Percentiles rank a stretch among this genome's conserved stretches.
phyloP scores from a whole-genome alignment of 2,888 invertebrate genomes.

The Myopa tessellatipennis region DNA sequence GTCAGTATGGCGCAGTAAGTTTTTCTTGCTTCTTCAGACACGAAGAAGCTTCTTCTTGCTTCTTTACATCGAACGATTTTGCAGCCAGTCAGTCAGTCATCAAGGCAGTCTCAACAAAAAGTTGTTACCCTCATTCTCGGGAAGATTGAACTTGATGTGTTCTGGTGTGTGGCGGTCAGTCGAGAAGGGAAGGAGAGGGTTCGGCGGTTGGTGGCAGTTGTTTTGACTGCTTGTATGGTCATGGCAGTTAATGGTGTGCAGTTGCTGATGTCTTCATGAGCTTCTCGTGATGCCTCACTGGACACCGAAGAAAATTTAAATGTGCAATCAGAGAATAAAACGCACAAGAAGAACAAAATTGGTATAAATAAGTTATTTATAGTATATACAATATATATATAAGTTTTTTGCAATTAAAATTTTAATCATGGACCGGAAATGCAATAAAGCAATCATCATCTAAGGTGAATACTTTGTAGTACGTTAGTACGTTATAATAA shows the following conservation, averaged over 20 bases:
- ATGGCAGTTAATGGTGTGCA: constrained; percentile 5
- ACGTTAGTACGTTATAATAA: not conserved
- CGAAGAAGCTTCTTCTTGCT: not conserved
- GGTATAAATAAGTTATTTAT: constrained; percentile 11
- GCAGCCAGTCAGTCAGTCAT: not conserved
- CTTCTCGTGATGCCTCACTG: constrained; percentile 15
- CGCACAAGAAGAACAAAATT: constrained; percentile 1
- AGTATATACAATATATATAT: constrained; percentile 4
- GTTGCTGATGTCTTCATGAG: constrained; percentile 28
- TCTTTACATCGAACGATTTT: not conserved
- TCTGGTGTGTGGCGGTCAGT: constrained; percentile 22
- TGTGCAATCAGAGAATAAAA: not conserved
- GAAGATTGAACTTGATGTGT: constrained; percentile 45
- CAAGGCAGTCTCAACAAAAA: constrained; percentile 39
- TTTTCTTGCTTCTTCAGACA: not conserved
- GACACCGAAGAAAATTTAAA: constrained; percentile 27
- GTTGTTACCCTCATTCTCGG: constrained; percentile 45
- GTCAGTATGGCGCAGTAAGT: not conserved
- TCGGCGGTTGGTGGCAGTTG: not conserved
- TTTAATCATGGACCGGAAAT: constrained; percentile 20
- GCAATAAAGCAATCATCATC: not conserved
- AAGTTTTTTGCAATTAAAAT: not conserved
- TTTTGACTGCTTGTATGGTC: not conserved
- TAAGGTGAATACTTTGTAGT: not conserved
- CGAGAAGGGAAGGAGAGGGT: not conserved